Evolutionary conservation across 2,888 invertebrate genomes (phyloP).

Genomic region (Escarpia spicata): DNA sequence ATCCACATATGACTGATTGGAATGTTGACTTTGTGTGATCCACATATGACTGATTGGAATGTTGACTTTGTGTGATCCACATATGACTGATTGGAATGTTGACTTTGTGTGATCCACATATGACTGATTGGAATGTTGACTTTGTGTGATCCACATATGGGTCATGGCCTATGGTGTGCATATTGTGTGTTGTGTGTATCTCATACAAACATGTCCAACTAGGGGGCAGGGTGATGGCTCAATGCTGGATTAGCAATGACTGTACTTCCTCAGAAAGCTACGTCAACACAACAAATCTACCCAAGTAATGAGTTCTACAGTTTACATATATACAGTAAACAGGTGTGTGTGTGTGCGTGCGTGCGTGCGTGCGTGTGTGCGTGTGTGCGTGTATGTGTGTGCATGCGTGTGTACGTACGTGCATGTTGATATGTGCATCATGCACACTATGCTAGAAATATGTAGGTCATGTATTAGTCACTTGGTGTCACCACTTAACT

Average conservation of each 20-base stretch:
- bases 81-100: too few relatives aligned
- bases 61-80: too few relatives aligned
- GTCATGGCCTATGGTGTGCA: too few relatives aligned
- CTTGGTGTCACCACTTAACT: background rate
- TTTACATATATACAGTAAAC: background rate
- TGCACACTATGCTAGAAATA: background rate
- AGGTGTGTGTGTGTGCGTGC: background rate
- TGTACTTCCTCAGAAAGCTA: background rate
- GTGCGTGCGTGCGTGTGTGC: background rate
- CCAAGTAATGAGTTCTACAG: background rate
- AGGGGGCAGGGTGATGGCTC: too few relatives aligned
- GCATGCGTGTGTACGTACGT: background rate
- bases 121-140: background rate
- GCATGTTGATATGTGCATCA: too few relatives aligned
- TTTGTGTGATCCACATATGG: too few relatives aligned
- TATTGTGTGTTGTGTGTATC: too few relatives aligned
- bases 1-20: too few relatives aligned
- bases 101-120: background rate
- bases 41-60: too few relatives aligned
- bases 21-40: too few relatives aligned
- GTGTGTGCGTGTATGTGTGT: background rate
- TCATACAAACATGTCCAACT: too few relatives aligned
- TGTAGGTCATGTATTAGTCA: background rate
- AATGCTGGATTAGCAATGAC: background rate
- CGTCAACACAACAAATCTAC: background rate